Evolutionary conservation across 2,888 invertebrate species (phyloP).

Genomic region (Tenthredo notha): DNA sequence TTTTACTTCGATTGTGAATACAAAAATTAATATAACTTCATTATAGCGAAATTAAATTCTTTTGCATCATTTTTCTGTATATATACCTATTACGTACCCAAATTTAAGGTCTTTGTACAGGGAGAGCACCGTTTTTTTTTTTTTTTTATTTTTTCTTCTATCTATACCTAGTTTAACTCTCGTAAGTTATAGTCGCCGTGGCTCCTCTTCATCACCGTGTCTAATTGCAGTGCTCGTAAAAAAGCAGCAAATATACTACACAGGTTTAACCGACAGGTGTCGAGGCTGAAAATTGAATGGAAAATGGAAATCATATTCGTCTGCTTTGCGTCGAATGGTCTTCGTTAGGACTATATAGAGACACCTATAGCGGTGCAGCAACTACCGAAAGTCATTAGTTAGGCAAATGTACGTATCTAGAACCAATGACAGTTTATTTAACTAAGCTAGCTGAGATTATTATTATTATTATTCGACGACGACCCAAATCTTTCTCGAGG

Average conservation of each 20-base stretch:
- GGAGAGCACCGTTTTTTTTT: background rate
- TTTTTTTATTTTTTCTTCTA: background rate
- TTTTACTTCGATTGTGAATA: too few species aligned
- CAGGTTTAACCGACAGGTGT: background rate
- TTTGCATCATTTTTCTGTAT: background rate
- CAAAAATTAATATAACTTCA: too few species aligned
- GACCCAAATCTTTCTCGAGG: background rate
- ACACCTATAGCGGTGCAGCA: background rate
- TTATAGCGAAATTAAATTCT: background rate
- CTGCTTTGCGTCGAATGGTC: background rate
- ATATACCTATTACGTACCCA: background rate
- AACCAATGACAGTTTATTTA: conserved; percentile 19
- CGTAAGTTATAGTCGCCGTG: background rate
- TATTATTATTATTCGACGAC: conserved; percentile 2
- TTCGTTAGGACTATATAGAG: background rate
- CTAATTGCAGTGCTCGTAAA: conserved; percentile 6
- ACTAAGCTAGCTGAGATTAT: conserved; percentile 16
- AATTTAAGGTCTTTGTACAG: background rate
- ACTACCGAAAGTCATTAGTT: conserved; percentile 37
- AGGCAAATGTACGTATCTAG: conserved; percentile 19
- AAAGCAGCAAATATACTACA: background rate
- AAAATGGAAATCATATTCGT: conserved; percentile 21
- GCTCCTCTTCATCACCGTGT: conserved; percentile 9
- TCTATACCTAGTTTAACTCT: background rate
- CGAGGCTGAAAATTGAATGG: conserved; percentile 27